Percentiles rank a stretch among this genome's conserved stretches.
Conservation (phyloP, 2,797 vertebrate genomes). For the Caiman crocodilus region DNA sequence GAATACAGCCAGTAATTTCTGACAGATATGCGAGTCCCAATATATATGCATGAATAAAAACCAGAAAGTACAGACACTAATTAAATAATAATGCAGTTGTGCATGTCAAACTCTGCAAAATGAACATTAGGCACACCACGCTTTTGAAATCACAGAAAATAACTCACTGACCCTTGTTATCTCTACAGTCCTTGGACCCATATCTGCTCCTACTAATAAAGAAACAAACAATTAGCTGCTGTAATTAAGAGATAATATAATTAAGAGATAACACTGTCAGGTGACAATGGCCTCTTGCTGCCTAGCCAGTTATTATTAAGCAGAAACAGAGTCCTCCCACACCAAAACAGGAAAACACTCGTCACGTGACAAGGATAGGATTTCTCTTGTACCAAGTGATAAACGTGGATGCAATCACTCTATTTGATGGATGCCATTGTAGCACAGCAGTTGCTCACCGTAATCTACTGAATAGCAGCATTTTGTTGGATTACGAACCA, state of each 20-base stretch:
- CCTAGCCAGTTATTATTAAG: conserved; percentile 40
- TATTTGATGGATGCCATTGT: neutral
- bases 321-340: conserved; percentile 10
- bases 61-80: neutral
- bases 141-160: conserved; percentile 33
- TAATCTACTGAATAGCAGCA: conserved; percentile 20
- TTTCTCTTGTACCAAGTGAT: neutral
- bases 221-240: conserved; percentile 71
- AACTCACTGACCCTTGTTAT: conserved; percentile 88
- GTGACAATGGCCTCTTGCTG: conserved; percentile 39
- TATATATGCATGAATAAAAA: neutral
- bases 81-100: neutral
- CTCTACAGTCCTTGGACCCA: conserved; percentile 87
- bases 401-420: neutral
- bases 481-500: conserved; percentile 16
- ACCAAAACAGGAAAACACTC: neutral
- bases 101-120: neutral
- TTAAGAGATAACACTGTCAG: conserved; percentile 60
- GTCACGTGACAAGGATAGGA: conserved; percentile 6
- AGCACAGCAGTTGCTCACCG: neutral
- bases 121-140: neutral
- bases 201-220: conserved; percentile 79
- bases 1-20: neutral
- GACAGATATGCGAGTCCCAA: neutral
- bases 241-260: conserved; percentile 70